These are phyloP conservation scores for Chelon labrosus DNA, from an alignment of 2,797 vertebrate genomes.

Conservation along the genomic window DNA sequence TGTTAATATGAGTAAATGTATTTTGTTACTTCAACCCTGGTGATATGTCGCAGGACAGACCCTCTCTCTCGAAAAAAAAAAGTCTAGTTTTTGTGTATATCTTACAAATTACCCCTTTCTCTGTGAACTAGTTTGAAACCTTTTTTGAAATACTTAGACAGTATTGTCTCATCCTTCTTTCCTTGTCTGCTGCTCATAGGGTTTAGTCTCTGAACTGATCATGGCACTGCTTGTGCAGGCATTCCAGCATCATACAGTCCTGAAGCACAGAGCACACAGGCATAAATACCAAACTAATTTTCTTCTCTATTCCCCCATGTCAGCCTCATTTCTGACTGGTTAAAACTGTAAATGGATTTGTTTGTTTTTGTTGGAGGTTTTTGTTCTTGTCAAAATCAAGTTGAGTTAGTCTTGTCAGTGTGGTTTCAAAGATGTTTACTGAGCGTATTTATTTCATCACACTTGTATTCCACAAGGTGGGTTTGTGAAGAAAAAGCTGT, in stretches of 20 bases:
- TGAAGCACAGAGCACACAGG: neutral
- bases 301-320: slow-evolving; percentile 2
- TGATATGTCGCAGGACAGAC: too few species aligned
- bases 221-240: slow-evolving; percentile 4
- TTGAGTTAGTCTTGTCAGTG: neutral
- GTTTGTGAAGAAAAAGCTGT: neutral
- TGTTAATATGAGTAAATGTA: too few species aligned
- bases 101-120: neutral
- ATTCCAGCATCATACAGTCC: neutral
- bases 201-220: slow-evolving; percentile 15
- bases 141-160: neutral
- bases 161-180: neutral
- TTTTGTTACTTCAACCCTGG: too few species aligned
- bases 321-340: neutral
- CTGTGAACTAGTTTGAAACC: neutral
- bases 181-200: neutral
- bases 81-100: too few species aligned
- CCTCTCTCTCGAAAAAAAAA: too few species aligned
- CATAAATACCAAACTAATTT: slow-evolving; percentile 8
- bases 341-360: neutral
- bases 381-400: neutral
- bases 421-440: neutral
- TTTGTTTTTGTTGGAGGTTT: too few species aligned
- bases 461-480: neutral
- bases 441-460: neutral